Base-by-base conservation (phyloP, 2,113 vertebrate species). In the Pipa parva region DNA sequence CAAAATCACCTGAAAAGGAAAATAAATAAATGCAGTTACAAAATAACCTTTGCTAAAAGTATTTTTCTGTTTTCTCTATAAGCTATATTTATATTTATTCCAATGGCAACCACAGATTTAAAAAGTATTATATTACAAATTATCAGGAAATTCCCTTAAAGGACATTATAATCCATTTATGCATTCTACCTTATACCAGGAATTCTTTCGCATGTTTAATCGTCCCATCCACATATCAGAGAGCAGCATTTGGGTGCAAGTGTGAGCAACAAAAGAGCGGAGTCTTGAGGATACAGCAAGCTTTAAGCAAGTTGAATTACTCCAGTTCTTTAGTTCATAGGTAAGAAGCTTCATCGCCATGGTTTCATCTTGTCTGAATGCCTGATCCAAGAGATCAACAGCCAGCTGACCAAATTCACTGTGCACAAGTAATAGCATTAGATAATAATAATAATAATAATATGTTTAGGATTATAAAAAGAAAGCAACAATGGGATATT, bases 201-300 rank as follows among this genome's bases (percentile, higher is more conserved):
- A 99, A 87, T 99, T 99, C 83, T 99, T 99, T 75, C 96, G 92
- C 97, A 99, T 99, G 84, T 99, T 99, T 56, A 99, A 84, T 45
- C 93, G 88, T 64, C 97, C 96, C 97, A 99, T 99, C 97, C 97
- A 99, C 96, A 99, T 98, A 82, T 99, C 97, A 0, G 95, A 98
- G 13, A 99, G 82, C 76, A 99, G 77, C 92, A 98, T 92, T 78
- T 99, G 97, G 2, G 97, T 99, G 79, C 97, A 98, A 20, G 95
- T 99, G 65, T 99, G 96, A 7, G 96, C 95, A 48, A 99, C 94
- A 65, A 98, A 99, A 0, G 92, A 91, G 50, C 97, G 90, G 24
- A 98, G 87, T 64, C 95, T 90, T 11, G 97, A 99, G 21, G 95
- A 97, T 28, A 99, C 97, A 1, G 97, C 96, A 80, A 99, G 77